phyloP scores from a whole-genome alignment of 1,140 invertebrate genomes.

The Brachionus angularis region DNA sequence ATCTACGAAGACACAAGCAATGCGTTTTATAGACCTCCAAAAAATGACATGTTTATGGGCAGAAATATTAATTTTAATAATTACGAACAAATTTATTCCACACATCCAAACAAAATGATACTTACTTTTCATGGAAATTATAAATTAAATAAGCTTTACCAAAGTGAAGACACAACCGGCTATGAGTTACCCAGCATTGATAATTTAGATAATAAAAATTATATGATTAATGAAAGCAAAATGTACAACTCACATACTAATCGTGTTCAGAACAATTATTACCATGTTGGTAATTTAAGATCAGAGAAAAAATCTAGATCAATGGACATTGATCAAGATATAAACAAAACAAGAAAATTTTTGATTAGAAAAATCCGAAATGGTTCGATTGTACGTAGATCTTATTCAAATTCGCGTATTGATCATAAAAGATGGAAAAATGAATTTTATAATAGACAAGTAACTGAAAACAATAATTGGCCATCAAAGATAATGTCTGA shows the following conservation, averaged over 20 bases:
- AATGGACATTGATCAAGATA: not conserved
- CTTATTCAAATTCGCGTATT: conserved; percentile 25
- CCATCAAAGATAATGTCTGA: conserved; percentile 35
- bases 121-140: conserved; percentile 1
- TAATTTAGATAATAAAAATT: conserved; percentile 27
- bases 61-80: conserved; percentile 15
- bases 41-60: not conserved
- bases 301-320: not conserved
- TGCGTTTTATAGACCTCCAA: not conserved
- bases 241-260: not conserved
- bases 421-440: conserved; percentile 25
- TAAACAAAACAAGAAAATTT: not conserved
- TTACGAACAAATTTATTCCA: conserved; percentile 28
- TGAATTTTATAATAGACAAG: not conserved
- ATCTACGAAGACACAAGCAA: conserved; percentile 18
- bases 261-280: conserved; percentile 1
- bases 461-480: not conserved
- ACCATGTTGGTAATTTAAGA: not conserved
- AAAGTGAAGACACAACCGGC: conserved; percentile 5
- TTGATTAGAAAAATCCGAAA: not conserved
- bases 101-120: conserved; percentile 20
- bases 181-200: conserved; percentile 35
- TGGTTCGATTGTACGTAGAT: not conserved
- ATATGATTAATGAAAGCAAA: conserved; percentile 26
- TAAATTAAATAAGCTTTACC: conserved; percentile 20